Percentiles rank a stretch among this genome's conserved stretches.
Conservation (phyloP, 2,888 invertebrate genomes). For the Brachynemurus nebulosus region DNA sequence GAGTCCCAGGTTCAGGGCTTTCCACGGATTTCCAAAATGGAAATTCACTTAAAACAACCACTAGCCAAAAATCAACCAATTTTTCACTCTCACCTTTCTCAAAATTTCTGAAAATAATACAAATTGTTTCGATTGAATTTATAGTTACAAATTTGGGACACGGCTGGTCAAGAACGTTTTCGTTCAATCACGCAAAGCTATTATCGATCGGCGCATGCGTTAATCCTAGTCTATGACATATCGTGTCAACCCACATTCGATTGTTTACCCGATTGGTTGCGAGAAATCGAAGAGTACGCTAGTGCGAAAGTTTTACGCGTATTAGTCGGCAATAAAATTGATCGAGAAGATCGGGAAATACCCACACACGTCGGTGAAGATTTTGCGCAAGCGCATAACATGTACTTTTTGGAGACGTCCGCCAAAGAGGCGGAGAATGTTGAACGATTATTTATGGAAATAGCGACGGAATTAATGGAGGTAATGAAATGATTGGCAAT, state of each 20-base stretch:
- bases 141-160: constrained; percentile 99
- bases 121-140: constrained; percentile 21
- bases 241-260: constrained; percentile 97
- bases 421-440: constrained; percentile 98
- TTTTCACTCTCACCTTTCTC: too few relatives aligned
- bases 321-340: constrained; percentile 95
- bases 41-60: too few relatives aligned
- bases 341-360: constrained; percentile 90
- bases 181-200: constrained; percentile 97
- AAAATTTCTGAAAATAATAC: constrained; percentile 12
- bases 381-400: constrained; percentile 88
- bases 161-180: constrained; percentile 93
- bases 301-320: constrained; percentile 87
- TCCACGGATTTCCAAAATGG: too few relatives aligned
- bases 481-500: constrained; percentile 33
- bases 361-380: constrained; percentile 90
- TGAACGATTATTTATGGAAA: constrained; percentile 91
- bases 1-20: too few relatives aligned
- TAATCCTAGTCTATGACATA: constrained; percentile 94
- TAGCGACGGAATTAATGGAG: constrained; percentile 86
- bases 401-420: constrained; percentile 97
- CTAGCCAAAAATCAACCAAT: too few relatives aligned
- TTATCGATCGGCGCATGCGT: constrained; percentile 91
- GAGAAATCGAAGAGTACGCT: constrained; percentile 96
- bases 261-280: constrained; percentile 90